Conservation (phyloP, 1,140 invertebrate species). For the Leptestheria dahalacensis region DNA sequence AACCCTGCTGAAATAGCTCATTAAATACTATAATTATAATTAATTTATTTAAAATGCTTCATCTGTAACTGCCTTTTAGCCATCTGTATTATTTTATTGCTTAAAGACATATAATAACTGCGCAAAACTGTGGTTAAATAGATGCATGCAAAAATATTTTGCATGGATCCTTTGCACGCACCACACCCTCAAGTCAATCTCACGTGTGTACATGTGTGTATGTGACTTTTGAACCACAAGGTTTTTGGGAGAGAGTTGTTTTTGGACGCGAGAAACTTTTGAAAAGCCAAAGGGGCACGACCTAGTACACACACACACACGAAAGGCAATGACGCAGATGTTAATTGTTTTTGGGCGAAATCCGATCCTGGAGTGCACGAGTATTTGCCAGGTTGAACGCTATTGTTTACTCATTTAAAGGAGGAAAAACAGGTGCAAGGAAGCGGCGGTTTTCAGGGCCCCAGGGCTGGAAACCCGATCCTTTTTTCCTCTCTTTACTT, state of each 20-base stretch:
- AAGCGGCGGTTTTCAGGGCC: not conserved
- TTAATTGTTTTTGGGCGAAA: not conserved
- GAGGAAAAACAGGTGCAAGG: not conserved
- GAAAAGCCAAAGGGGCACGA: no score
- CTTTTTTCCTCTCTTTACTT: not conserved
- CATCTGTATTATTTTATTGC: no score
- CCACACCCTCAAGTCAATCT: no score
- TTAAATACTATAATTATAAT: no score
- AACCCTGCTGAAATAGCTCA: no score
- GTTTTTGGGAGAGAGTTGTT: not conserved
- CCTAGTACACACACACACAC: no score
- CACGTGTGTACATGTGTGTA: not conserved
- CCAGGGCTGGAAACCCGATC: not conserved
- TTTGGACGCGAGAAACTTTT: not conserved
- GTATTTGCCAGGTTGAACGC: not conserved
- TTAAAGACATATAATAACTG: no score
- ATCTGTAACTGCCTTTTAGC: no score
- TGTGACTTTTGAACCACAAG: not conserved
- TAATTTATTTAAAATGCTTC: no score
- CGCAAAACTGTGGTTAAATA: no score
- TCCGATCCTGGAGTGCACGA: not conserved
- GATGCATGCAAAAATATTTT: no score
- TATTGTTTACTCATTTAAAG: not conserved
- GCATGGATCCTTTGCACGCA: no score
- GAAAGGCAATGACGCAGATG: not conserved